These are phyloP conservation scores for Balaenoptera acutorostrata DNA, from an alignment of 2,113 vertebrate genomes.

Conservation along the genomic window DNA sequence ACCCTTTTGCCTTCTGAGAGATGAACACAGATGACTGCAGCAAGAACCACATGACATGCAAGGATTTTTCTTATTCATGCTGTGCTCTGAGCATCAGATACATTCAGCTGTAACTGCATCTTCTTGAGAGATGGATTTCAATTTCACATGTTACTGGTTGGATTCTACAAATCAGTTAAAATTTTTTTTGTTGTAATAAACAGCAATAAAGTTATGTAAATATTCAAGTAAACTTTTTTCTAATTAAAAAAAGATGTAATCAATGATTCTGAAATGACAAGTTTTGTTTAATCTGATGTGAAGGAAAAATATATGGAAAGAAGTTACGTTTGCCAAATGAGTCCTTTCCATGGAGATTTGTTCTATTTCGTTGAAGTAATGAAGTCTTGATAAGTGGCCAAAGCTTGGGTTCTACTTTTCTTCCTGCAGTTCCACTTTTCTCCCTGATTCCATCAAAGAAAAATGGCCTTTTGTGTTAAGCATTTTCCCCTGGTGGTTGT, in stretches of 20 bases:
- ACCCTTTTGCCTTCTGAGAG: constrained; percentile 66
- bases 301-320: constrained; percentile 48
- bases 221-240: constrained; percentile 63
- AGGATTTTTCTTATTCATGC: neutral
- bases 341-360: constrained; percentile 57
- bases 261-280: constrained; percentile 52
- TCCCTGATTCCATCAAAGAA: neutral
- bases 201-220: constrained; percentile 84
- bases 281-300: constrained; percentile 48
- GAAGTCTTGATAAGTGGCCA: constrained; percentile 65
- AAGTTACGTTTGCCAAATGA: constrained; percentile 26
- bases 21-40: constrained; percentile 29
- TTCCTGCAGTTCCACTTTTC: neutral
- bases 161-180: constrained; percentile 51
- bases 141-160: constrained; percentile 54
- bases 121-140: constrained; percentile 59
- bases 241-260: constrained; percentile 70
- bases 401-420: constrained; percentile 3
- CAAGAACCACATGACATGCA: constrained; percentile 46
- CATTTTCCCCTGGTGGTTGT: neutral
- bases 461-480: constrained; percentile 17
- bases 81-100: constrained; percentile 50
- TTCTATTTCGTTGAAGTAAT: constrained; percentile 53
- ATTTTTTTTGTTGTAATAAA: constrained; percentile 68
- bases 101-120: constrained; percentile 17